These are phyloP conservation scores for Dasysyrphus albostriatus DNA, from an alignment of 2,888 invertebrate species.

Conservation along the genomic window DNA sequence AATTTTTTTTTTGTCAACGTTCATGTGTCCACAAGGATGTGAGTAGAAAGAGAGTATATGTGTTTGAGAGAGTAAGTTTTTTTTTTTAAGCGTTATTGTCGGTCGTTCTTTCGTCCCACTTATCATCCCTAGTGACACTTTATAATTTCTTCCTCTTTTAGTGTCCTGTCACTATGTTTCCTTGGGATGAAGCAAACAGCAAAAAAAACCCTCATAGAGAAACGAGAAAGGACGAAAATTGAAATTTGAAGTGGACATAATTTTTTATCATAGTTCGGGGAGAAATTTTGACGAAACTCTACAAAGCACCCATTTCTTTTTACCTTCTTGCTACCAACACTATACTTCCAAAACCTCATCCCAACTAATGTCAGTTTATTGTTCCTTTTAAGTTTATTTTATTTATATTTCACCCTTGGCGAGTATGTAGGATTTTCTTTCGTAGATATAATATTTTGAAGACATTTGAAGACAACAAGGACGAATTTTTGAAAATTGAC, in stretches of 20 bases:
- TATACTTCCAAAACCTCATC: background rate
- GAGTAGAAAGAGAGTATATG: constrained; percentile 45
- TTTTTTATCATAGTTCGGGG: constrained; percentile 53
- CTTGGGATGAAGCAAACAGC: constrained; percentile 44
- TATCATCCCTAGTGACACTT: constrained; percentile 84
- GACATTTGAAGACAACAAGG: constrained; percentile 14
- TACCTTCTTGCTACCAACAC: constrained; percentile 4
- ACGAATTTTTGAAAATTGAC: constrained; percentile 61
- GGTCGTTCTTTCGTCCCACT: constrained; percentile 79
- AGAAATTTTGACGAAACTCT: constrained; percentile 61
- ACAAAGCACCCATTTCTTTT: constrained; percentile 19
- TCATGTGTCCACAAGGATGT: constrained; percentile 67
- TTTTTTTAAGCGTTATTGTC: constrained; percentile 61
- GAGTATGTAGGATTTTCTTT: constrained; percentile 3
- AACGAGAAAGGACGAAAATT: constrained; percentile 52
- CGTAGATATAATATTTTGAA: background rate
- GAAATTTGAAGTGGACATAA: constrained; percentile 71
- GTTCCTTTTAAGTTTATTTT: constrained; percentile 65
- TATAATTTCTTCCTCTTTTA: constrained; percentile 83
- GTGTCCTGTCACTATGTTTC: constrained; percentile 82
- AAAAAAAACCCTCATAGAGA: constrained; percentile 23
- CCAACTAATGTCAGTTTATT: constrained; percentile 71
- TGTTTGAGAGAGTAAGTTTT: constrained; percentile 44
- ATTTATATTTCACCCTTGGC: constrained; percentile 67
- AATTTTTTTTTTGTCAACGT: constrained; percentile 50